A percentile compares a stretch with the other conserved stretches of the same genome.
These are phyloP conservation scores for Cyclophora albipunctata DNA, from an alignment of 2,888 invertebrate species.

Conservation along the genomic window DNA sequence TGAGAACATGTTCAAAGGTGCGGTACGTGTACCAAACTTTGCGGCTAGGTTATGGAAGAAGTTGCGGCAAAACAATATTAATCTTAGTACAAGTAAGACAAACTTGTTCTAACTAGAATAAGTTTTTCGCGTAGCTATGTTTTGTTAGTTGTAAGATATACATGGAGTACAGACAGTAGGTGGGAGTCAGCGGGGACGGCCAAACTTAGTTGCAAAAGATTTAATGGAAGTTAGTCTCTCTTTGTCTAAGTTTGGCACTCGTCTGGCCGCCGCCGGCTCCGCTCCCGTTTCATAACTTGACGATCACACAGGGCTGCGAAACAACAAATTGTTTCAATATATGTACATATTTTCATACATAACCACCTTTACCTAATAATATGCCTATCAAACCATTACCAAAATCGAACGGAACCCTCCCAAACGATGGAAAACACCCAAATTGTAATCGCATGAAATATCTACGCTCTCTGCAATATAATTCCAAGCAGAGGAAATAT, in stretches of 20 bases:
- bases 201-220: constrained; percentile 70
- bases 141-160: constrained; percentile 18
- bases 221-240: constrained; percentile 71
- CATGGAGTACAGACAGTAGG: constrained; percentile 23
- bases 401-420: too few relatives aligned
- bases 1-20: too few relatives aligned
- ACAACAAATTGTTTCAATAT: not conserved
- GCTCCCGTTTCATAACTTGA: constrained; percentile 56
- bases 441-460: too few relatives aligned
- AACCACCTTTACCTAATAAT: too few relatives aligned
- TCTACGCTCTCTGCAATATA: too few relatives aligned
- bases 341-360: too few relatives aligned
- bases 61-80: not conserved
- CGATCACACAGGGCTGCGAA: constrained; percentile 39
- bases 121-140: constrained; percentile 16
- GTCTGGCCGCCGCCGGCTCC: constrained; percentile 49
- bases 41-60: not conserved
- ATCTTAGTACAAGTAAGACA: constrained; percentile 1
- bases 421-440: too few relatives aligned
- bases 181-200: constrained; percentile 50
- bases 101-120: constrained; percentile 11
- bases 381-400: too few relatives aligned
- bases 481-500: too few relatives aligned
- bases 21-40: too few relatives aligned
- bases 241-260: constrained; percentile 69